These are phyloP conservation scores for Siderastrea radians DNA, from an alignment of 92 coral and sea anemone genomes.

Conservation along the genomic window DNA sequence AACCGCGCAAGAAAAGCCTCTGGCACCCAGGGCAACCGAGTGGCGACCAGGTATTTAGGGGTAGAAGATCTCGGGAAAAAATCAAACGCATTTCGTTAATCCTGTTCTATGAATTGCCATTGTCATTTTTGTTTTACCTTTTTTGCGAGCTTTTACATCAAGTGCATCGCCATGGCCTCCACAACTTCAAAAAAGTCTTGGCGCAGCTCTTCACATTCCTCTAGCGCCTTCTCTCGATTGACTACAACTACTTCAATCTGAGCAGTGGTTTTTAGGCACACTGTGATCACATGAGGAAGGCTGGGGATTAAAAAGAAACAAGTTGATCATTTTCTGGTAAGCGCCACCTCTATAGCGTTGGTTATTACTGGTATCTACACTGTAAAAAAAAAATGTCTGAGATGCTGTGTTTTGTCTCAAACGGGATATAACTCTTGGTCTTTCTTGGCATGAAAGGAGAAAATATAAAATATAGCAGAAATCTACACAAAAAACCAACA, in stretches of 20 bases:
- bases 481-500: neutral
- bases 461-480: neutral
- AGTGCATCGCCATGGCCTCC: constrained; percentile 80
- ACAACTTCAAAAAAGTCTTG: constrained; percentile 67
- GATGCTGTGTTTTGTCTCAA: neutral
- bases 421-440: neutral
- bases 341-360: too few species aligned
- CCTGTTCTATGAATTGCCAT: neutral
- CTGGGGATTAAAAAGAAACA: constrained; percentile 5
- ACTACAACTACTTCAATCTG: constrained; percentile 78
- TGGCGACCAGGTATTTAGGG: too few species aligned
- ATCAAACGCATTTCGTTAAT: neutral
- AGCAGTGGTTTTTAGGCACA: constrained; percentile 66
- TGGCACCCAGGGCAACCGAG: too few species aligned
- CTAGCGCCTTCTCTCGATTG: constrained; percentile 62
- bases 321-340: neutral
- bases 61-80: too few species aligned
- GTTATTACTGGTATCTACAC: too few species aligned
- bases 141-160: constrained; percentile 18
- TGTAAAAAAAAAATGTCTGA: neutral
- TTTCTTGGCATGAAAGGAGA: too few species aligned
- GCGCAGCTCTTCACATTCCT: constrained; percentile 70
- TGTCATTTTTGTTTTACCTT: neutral
- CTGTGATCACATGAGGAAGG: constrained; percentile 76
- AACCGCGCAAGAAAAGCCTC: too few species aligned